phyloP scores from a whole-genome alignment of 2,113 vertebrate genomes.

The Hymenochirus boettgeri region DNA sequence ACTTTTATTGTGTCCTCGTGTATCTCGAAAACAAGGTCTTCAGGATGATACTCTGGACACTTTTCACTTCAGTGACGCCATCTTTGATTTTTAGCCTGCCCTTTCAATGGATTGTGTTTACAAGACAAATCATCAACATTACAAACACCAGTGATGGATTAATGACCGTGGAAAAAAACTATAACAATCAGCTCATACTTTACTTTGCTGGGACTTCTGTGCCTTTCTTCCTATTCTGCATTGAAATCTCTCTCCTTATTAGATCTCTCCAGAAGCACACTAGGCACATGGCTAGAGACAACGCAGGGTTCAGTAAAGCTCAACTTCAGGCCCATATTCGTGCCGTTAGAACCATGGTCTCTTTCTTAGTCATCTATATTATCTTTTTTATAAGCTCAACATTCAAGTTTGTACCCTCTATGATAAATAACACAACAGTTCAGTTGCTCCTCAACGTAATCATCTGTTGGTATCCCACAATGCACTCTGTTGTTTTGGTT shows the following conservation, averaged over 20 bases:
- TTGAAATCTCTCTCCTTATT: conserved; percentile 26
- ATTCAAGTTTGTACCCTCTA: neutral
- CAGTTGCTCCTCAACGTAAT: rapidly evolving
- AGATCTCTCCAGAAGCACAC: conserved; percentile 48
- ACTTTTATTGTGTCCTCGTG: conserved; percentile 13
- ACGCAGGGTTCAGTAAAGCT: neutral
- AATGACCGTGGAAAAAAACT: rapidly evolving
- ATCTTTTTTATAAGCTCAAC: conserved; percentile 3
- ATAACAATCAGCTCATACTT: rapidly evolving
- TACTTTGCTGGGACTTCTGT: neutral
- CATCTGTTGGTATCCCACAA: rapidly evolving
- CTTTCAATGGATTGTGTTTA: rapidly evolving
- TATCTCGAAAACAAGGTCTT: conserved; percentile 43
- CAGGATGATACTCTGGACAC: neutral
- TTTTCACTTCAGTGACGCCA: conserved; percentile 17
- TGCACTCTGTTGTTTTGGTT: conserved; percentile 43
- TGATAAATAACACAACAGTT: rapidly evolving
- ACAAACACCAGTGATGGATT: neutral
- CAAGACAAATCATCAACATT: rapidly evolving
- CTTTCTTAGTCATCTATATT: conserved; percentile 15
- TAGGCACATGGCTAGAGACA: conserved; percentile 4
- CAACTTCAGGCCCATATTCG: conserved; percentile 24
- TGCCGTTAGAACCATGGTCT: conserved; percentile 43
- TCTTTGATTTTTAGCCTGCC: rapidly evolving
- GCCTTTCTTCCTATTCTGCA: neutral